A percentile compares a stretch with the other conserved stretches of the same genome.
phyloP scores from a whole-genome alignment of 2,797 vertebrate genomes.

The Euthynnus affinis region DNA sequence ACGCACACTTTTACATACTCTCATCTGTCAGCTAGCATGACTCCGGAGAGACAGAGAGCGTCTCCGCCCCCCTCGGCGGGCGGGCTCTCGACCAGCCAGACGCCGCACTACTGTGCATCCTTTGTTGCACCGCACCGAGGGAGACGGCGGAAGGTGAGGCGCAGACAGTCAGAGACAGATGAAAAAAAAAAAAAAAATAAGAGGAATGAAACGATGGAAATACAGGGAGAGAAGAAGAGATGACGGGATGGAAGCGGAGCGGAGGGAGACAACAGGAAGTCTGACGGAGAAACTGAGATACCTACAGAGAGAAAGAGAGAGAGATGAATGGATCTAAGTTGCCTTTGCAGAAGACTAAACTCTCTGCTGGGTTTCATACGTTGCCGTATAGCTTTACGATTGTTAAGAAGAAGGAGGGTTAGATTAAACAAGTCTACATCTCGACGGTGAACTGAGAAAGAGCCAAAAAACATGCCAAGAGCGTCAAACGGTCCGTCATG shows the following conservation, averaged over 20 bases:
- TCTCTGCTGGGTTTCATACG: not conserved
- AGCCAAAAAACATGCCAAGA: conserved; percentile 2
- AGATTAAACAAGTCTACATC: not conserved
- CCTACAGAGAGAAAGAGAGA: not conserved
- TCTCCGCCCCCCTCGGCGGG: conserved; percentile 44
- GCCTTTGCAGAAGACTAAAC: not conserved
- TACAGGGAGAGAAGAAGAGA: conserved; percentile 7
- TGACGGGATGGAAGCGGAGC: not conserved
- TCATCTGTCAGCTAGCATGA: conserved; percentile 48
- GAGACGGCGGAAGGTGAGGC: conserved; percentile 37
- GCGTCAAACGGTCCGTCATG: conserved; percentile 21
- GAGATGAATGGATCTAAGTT: not conserved
- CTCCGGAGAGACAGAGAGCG: conserved; percentile 31
- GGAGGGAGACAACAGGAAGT: not conserved
- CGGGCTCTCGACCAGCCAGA: conserved; percentile 39
- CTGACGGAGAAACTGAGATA: conserved; percentile 6
- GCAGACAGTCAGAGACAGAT: conserved; percentile 33
- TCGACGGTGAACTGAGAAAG: conserved; percentile 1
- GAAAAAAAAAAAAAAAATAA: conserved; percentile 1
- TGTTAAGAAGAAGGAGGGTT: conserved; percentile 28
- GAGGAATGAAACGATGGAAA: conserved; percentile 36
- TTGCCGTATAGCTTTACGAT: not conserved
- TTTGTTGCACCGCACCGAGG: conserved; percentile 47
- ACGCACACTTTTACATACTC: conserved; percentile 34
- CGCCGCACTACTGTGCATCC: conserved; percentile 37